Evolutionary conservation across 2,888 invertebrate species (phyloP).

Genomic region (Acronicta psi): DNA sequence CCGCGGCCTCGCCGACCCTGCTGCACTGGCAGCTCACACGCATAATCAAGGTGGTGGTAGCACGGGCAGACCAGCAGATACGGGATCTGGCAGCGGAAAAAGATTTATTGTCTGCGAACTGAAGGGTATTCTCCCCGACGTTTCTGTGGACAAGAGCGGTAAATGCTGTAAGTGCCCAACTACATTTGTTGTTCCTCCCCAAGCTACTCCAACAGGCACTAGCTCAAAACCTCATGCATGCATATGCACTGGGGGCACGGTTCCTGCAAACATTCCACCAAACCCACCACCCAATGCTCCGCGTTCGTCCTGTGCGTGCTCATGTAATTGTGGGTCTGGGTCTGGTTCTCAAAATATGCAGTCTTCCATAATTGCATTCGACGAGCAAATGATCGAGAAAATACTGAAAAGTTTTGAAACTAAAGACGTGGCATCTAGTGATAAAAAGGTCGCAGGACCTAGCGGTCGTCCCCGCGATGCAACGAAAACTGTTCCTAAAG

Average conservation of each 20-base stretch:
- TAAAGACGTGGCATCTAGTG: conserved; percentile 61
- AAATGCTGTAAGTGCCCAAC: conserved; percentile 82
- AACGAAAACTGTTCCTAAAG: conserved; percentile 58
- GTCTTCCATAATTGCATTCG: conserved; percentile 67
- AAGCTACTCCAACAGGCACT: conserved; percentile 22
- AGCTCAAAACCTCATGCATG: conserved; percentile 43
- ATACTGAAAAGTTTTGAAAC: conserved; percentile 70
- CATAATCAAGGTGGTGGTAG: conserved; percentile 64
- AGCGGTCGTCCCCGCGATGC: conserved; percentile 64
- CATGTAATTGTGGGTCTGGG: conserved; percentile 54
- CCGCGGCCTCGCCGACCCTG: conserved; percentile 79
- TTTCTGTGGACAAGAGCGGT: conserved; percentile 62
- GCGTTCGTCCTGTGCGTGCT: conserved; percentile 44
- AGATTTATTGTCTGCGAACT: conserved; percentile 85
- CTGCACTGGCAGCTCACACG: conserved; percentile 73
- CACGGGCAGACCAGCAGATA: conserved; percentile 56
- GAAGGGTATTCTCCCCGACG: conserved; percentile 75
- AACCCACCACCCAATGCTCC: conserved; percentile 16
- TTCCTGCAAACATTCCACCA: conserved; percentile 20
- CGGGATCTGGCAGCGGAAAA: conserved; percentile 69
- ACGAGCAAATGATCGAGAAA: conserved; percentile 67
- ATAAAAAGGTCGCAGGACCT: conserved; percentile 58
- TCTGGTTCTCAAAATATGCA: conserved; percentile 47
- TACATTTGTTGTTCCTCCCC: conserved; percentile 44
- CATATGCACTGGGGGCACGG: conserved; percentile 41